Evolutionary conservation across 2,888 invertebrate species (phyloP), one percentile per base, ranked within the genome.

Genomic region (Erynnis tages): DNA sequence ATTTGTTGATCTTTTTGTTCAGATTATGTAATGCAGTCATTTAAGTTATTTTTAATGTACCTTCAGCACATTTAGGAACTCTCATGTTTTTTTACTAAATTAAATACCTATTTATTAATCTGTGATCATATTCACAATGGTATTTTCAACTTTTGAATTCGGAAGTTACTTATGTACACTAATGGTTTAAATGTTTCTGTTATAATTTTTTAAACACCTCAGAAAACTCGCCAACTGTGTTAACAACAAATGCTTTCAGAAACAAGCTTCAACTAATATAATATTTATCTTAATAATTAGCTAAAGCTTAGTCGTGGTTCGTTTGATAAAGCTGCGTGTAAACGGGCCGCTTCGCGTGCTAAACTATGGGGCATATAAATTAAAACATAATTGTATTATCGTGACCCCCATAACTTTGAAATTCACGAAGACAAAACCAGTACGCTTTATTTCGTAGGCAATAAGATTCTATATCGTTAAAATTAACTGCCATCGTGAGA

Each of bases 371-470:
- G 82, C 71, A 83, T 88, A 89, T 89, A 89, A 89, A 89, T 89
- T 89, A 88, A 85, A 87, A 85, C 81, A 80, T 89, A 89, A 89
- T 89, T 88, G 88, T 85, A 78, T 83, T 89, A 87, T 88, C 88
- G 88, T 87, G 87, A 86, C 85, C 83, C 83, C 77, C 77, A 77
- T 77, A 11, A 80, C 77, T 78, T 81, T 85, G n/a, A 25, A 34
- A 27, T 49, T 35, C 17, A 49, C 34, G n/a, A 43, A 27, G 41
- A 7, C 14, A 13, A 10, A 29, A 6, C 7, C n/a, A 5, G 6
- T 13, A 13, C 4, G 10, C 25, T 17, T 41, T 35, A 49, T 23
- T 41, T 1, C 6, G 1, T 2, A 27, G 0, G 2, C 0, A 0
- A 14, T 32, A 48, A 47, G 40, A 8, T 23, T 32, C 16, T 8